A percentile compares a stretch with the other conserved stretches of the same genome.
Conservation (phyloP, 2,797 vertebrate species). For the Ambastaia sidthimunki region DNA sequence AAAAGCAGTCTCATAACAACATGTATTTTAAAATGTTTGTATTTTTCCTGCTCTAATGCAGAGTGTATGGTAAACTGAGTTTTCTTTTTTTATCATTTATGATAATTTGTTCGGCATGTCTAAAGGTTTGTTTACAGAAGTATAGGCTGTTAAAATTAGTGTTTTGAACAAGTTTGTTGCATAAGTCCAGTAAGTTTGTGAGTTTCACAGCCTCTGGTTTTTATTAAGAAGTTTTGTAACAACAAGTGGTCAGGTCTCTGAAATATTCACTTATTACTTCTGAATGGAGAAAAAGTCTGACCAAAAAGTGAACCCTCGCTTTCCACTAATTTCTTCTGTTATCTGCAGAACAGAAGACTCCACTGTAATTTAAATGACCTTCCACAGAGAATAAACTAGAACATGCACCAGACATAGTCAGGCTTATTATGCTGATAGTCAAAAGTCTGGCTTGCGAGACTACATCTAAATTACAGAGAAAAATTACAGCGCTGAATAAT, state of each 20-base stretch:
- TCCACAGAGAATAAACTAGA: slow-evolving; percentile 9
- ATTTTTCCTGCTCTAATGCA: too few relatives aligned
- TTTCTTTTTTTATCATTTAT: too few relatives aligned
- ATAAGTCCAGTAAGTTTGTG: too few relatives aligned
- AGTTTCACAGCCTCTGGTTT: too few relatives aligned
- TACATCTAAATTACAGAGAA: neutral
- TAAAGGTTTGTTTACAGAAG: too few relatives aligned
- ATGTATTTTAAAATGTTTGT: too few relatives aligned
- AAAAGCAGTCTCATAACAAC: too few relatives aligned
- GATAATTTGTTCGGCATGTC: too few relatives aligned
- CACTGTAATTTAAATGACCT: slow-evolving; percentile 3
- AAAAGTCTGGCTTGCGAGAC: neutral
- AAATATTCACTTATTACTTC: neutral
- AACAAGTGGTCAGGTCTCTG: neutral
- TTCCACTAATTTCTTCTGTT: neutral
- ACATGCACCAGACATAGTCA: slow-evolving; percentile 3
- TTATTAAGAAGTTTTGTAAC: too few relatives aligned
- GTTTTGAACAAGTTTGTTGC: too few relatives aligned
- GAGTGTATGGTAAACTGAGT: too few relatives aligned
- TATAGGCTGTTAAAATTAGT: too few relatives aligned
- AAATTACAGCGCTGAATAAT: slow-evolving; percentile 13
- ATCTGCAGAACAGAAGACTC: neutral
- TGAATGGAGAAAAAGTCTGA: neutral
- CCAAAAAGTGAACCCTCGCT: neutral
- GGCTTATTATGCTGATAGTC: neutral